These are phyloP conservation scores for Cricetomys ansorgei DNA, from an alignment of 2,113 vertebrate genomes.

Conservation along the genomic window DNA sequence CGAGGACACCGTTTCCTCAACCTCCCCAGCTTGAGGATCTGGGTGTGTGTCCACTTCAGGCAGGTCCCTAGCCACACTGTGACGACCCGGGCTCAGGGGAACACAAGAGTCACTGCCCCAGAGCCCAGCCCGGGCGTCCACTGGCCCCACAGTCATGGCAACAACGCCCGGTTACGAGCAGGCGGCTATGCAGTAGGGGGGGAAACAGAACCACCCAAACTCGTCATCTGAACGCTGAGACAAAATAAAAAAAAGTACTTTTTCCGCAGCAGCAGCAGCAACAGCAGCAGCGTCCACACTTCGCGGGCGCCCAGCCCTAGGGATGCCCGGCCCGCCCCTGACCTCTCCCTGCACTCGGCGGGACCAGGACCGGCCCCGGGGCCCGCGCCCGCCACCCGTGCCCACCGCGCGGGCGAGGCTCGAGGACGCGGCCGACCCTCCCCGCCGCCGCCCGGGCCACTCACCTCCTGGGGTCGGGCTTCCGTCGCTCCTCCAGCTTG, in stretches of 20 bases:
- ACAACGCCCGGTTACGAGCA: background rate
- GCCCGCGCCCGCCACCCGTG: background rate
- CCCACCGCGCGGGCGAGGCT: background rate
- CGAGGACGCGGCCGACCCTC: background rate
- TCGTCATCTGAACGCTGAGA: background rate
- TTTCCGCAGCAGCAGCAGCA: background rate
- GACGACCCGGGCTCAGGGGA: slow-evolving; percentile 43
- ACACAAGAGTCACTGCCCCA: slow-evolving; percentile 63
- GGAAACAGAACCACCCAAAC: background rate
- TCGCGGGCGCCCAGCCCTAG: background rate
- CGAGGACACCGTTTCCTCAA: background rate
- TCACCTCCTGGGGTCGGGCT: slow-evolving; percentile 86
- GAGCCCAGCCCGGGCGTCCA: background rate
- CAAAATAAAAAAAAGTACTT: slow-evolving; percentile 8
- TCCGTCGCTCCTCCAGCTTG: slow-evolving; percentile 87
- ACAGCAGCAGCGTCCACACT: background rate
- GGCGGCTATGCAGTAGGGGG: background rate
- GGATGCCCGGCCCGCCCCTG: slow-evolving; percentile 60
- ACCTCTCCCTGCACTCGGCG: slow-evolving; percentile 17
- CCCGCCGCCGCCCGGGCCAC: background rate
- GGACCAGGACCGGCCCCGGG: background rate
- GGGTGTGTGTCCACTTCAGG: background rate
- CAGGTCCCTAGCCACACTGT: slow-evolving; percentile 40
- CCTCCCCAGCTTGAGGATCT: background rate
- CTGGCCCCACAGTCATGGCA: background rate